phyloP scores from a whole-genome alignment of 2,113 vertebrate species.

The Cyanoliseus patagonus region DNA sequence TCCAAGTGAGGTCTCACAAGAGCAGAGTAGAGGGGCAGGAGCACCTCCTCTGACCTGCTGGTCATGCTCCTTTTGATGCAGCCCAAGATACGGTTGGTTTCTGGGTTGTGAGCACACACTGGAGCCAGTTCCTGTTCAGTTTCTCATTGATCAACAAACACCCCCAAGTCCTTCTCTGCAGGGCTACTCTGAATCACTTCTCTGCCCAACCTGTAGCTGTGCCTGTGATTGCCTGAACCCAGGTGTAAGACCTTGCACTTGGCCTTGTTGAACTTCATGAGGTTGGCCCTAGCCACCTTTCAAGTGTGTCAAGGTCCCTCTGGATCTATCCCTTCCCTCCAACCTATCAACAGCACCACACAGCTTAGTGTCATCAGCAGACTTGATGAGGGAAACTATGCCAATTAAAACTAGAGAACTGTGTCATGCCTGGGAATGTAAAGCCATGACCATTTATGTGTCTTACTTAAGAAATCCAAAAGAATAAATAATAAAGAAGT shows the following conservation, averaged over 20 bases:
- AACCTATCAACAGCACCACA: neutral
- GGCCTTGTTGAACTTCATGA: neutral
- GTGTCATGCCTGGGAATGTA: neutral
- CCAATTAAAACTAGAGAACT: neutral
- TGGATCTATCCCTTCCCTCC: neutral
- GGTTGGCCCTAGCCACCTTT: neutral
- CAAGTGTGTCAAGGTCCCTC: neutral
- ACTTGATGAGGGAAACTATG: neutral
- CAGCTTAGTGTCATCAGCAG: neutral
- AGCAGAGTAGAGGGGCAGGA: neutral
- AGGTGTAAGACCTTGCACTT: neutral
- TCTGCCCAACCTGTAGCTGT: neutral
- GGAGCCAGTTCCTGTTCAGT: neutral
- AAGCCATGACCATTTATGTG: neutral
- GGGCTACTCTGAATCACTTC: neutral
- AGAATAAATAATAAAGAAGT: neutral
- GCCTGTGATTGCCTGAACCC: neutral
- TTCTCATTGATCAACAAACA: neutral
- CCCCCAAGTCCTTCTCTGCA: neutral
- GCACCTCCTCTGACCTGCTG: neutral
- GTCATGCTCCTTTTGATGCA: neutral
- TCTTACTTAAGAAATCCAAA: neutral
- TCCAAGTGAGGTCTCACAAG: neutral
- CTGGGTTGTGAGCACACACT: neutral
- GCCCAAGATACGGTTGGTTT: neutral